A percentile compares a stretch with the other conserved stretches of the same genome.
phyloP scores from a whole-genome alignment of 1,140 invertebrate genomes.

The Leptopilina clavipes region DNA sequence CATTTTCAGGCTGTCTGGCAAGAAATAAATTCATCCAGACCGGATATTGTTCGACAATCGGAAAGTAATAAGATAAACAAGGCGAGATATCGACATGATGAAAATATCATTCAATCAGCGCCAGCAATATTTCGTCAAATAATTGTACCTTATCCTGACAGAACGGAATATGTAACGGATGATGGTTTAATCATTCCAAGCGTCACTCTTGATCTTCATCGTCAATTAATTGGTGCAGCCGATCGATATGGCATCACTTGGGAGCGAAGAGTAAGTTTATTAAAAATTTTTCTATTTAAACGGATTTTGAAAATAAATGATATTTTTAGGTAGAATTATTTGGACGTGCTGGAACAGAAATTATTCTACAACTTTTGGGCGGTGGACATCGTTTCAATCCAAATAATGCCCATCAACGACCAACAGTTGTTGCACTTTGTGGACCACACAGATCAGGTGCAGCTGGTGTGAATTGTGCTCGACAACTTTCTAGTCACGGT shows the following conservation, averaged over 20 bases:
- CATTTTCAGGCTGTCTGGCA: slow-evolving; percentile 74
- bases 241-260: slow-evolving; percentile 81
- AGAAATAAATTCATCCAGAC: slow-evolving; percentile 82
- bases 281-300: no score
- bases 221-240: slow-evolving; percentile 80
- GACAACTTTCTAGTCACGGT: slow-evolving; percentile 89
- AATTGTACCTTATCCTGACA: slow-evolving; percentile 77
- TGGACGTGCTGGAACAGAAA: slow-evolving; percentile 85
- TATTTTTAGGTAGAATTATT: slow-evolving; percentile 80
- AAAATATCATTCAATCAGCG: slow-evolving; percentile 85
- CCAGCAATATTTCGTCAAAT: slow-evolving; percentile 83
- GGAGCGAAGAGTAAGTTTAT: slow-evolving; percentile 75
- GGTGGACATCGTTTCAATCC: slow-evolving; percentile 84
- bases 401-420: slow-evolving; percentile 88
- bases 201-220: slow-evolving; percentile 80
- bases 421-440: slow-evolving; percentile 85
- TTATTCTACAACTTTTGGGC: slow-evolving; percentile 85
- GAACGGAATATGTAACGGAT: slow-evolving; percentile 86
- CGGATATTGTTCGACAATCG: slow-evolving; percentile 79
- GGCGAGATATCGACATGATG: slow-evolving; percentile 84
- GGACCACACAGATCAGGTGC: slow-evolving; percentile 83
- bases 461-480: slow-evolving; percentile 83
- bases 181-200: slow-evolving; percentile 87
- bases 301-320: background rate
- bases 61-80: slow-evolving; percentile 62